A percentile compares a stretch with the other conserved stretches of the same genome.
Conservation (phyloP, 1,140 invertebrate species). For the Proctacanthus coquilletti region DNA sequence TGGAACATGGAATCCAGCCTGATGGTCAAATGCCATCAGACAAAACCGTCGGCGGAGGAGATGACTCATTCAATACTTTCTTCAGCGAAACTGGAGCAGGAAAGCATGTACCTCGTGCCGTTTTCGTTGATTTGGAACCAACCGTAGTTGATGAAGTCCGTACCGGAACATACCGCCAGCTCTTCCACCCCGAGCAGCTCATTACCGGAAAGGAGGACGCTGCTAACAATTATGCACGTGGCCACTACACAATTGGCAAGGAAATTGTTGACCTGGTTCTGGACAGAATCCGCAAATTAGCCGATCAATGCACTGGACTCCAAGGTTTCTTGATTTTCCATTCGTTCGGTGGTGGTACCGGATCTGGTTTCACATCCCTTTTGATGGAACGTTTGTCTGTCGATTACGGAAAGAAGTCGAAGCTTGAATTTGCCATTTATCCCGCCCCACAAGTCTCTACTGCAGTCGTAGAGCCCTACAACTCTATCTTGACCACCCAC, state of each 20-base stretch:
- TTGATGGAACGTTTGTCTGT: conserved; percentile 80
- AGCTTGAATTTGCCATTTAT: conserved; percentile 79
- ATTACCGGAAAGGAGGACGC: conserved; percentile 80
- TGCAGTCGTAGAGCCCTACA: conserved; percentile 83
- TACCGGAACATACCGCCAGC: conserved; percentile 65
- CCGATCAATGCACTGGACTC: conserved; percentile 72
- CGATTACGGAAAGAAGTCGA: conserved; percentile 80
- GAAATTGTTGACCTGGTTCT: conserved; percentile 70
- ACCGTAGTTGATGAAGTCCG: conserved; percentile 74
- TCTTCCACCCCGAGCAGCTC: conserved; percentile 75
- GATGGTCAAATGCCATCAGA: conserved; percentile 61
- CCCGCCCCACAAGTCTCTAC: conserved; percentile 80
- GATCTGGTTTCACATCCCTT: conserved; percentile 73
- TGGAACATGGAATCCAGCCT: conserved; percentile 69
- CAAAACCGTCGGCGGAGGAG: conserved; percentile 47
- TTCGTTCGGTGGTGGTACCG: conserved; percentile 78
- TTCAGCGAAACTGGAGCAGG: conserved; percentile 78
- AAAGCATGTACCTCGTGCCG: conserved; percentile 72
- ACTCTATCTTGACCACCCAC: conserved; percentile 65
- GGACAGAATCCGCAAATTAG: conserved; percentile 61
- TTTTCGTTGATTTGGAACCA: conserved; percentile 77
- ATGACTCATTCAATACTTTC: conserved; percentile 73
- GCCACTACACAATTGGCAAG: conserved; percentile 84
- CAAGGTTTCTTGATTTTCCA: conserved; percentile 85
- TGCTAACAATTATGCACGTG: conserved; percentile 77